These are phyloP conservation scores for Syrrhaptes paradoxus DNA, from an alignment of 2,113 vertebrate species.

Conservation along the genomic window DNA sequence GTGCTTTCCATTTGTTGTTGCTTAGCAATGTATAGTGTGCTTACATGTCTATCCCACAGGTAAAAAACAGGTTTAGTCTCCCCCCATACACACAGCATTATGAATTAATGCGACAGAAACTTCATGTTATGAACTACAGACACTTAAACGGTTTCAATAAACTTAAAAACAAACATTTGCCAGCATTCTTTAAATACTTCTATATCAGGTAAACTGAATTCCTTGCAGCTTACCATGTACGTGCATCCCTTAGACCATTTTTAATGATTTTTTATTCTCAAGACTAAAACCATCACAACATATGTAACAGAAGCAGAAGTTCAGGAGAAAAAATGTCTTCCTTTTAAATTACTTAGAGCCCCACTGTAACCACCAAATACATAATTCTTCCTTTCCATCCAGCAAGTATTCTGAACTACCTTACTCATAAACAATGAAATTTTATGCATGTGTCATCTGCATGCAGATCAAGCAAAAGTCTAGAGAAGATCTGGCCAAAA, in stretches of 20 bases:
- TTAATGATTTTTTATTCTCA: background rate
- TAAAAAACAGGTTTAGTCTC: background rate
- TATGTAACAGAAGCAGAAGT: background rate
- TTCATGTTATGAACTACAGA: background rate
- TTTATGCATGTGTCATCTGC: background rate
- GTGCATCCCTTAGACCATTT: background rate
- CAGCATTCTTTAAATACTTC: background rate
- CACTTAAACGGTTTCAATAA: background rate
- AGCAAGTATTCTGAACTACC: background rate
- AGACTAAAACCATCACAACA: background rate
- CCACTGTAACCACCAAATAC: background rate
- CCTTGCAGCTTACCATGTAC: background rate
- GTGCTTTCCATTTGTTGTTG: background rate
- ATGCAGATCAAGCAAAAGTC: background rate
- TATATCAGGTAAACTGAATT: background rate
- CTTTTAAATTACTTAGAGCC: background rate
- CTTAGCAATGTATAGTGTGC: background rate
- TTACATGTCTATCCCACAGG: background rate
- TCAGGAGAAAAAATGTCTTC: background rate
- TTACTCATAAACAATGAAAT: background rate
- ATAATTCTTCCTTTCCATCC: background rate
- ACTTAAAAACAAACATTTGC: background rate
- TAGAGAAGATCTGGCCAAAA: background rate
- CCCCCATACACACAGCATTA: background rate
- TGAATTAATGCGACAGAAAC: background rate